These are phyloP conservation scores for Adela reaumurella DNA, from an alignment of 2,888 invertebrate species.

Conservation along the genomic window DNA sequence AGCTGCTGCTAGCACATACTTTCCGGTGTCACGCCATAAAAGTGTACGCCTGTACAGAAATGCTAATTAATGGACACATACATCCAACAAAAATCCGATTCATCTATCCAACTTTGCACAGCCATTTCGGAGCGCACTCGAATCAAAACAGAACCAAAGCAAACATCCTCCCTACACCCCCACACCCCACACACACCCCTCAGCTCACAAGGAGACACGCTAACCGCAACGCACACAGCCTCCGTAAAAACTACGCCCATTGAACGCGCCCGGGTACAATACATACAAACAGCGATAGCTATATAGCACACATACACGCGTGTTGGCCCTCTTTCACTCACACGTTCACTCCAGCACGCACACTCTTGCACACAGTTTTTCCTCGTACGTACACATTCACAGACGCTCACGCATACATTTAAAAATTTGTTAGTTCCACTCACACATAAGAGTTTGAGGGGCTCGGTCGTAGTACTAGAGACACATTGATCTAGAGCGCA, in stretches of 20 bases:
- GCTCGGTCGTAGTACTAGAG: conserved; percentile 51
- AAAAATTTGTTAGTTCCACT: no score
- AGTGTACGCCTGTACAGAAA: no score
- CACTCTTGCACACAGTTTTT: not conserved
- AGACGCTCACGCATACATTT: not conserved
- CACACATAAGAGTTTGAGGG: no score
- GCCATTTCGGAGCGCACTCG: not conserved
- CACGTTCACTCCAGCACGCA: not conserved
- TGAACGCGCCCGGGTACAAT: not conserved
- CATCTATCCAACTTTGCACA: no score
- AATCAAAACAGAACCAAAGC: not conserved
- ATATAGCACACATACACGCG: not conserved
- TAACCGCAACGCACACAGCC: not conserved
- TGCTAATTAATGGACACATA: no score
- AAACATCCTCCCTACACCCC: not conserved
- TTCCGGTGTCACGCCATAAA: no score
- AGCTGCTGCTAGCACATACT: no score
- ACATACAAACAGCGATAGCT: not conserved
- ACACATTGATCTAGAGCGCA: conserved; percentile 53
- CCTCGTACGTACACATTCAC: not conserved
- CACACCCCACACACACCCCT: not conserved
- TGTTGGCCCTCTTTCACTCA: not conserved
- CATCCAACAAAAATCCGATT: no score
- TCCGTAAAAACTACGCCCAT: not conserved
- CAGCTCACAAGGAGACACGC: not conserved